Evolutionary conservation across 2,888 invertebrate species (phyloP), one percentile per base, ranked within the genome.

Genomic region (Mesoligia furuncula): DNA sequence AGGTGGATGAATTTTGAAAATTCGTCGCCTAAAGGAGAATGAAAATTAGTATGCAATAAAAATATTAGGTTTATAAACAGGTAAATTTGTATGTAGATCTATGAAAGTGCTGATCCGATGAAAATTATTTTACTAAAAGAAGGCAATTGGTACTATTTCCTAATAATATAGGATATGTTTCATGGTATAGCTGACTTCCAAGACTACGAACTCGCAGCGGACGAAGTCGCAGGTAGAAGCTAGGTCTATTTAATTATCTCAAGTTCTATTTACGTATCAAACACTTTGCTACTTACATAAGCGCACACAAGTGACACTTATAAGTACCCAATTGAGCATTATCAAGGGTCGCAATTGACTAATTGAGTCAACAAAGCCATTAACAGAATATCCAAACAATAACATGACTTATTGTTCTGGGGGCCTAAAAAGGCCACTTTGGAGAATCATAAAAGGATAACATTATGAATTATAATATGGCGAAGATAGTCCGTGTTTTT

Each of bases 311-410:
- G 69, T 59, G 48, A 13, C 57, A 31, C 59, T 69, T 61, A 48
- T 15, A 61, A 59, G n/a, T 62, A n/a, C n/a, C n/a, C n/a, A 45
- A 61, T 68, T 5, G 2, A 61, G 20, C 36, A 48, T 45, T 45
- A 27, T 61, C 15, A 48, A 71, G 20, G 36, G 13, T 20, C n/a
- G 0, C 27, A 27, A 48, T 61, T 24, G 27, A 51, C 11, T 75
- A 74, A 48, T 70, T 74, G 45, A 15, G 17, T 24, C 75, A 61
- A 71, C 11, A 48, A 70, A 61, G 13, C 1, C 6, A 75, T 15
- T 36, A 72, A 31, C 24, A 64, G 9, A 39, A 70, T 75, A 39
- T 13, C n/a, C n/a, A 48, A 61, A 59, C 20, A 75, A 70, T 67
- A 3, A 39, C n/a, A 27, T 70, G 6, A n/a, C n/a, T n/a, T 75